Percentiles rank a stretch among this genome's conserved stretches.
phyloP scores from a whole-genome alignment of 2,113 vertebrate species.

The Cnemophilus loriae region DNA sequence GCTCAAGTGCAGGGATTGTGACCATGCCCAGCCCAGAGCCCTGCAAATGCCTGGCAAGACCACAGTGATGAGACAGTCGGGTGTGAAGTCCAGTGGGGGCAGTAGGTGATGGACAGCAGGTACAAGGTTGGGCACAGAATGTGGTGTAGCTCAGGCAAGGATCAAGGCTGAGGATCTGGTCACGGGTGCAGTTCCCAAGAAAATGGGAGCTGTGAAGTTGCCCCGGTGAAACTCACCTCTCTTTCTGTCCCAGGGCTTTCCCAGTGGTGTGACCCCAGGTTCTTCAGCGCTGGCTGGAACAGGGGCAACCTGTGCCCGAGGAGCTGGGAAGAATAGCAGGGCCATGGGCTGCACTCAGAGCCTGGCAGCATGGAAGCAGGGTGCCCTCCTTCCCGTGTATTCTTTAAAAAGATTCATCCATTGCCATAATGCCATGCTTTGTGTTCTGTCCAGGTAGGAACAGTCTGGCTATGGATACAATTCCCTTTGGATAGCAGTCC shows the following conservation, averaged over 20 bases:
- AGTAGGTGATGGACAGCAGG: background rate
- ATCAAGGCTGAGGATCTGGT: background rate
- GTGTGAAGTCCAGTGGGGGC: too few species aligned
- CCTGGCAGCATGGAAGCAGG: background rate
- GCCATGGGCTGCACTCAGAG: fast-evolving
- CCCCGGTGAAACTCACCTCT: too few species aligned
- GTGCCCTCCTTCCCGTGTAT: fast-evolving
- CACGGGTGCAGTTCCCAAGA: background rate
- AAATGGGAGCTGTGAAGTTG: background rate
- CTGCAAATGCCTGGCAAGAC: background rate
- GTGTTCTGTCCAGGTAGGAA: background rate
- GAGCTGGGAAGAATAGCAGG: background rate
- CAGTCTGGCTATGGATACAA: background rate
- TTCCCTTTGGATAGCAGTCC: background rate
- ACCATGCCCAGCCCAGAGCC: background rate
- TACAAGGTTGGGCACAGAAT: background rate
- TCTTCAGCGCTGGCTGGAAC: background rate
- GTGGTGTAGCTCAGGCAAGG: background rate
- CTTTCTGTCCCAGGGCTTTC: background rate
- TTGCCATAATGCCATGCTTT: fast-evolving
- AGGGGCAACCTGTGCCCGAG: background rate
- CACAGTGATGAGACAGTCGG: background rate
- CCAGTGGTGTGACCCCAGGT: background rate
- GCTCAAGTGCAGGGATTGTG: background rate
- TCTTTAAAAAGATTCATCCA: background rate